phyloP scores from a whole-genome alignment of 2,888 invertebrate species.

The Colostygia pectinataria region DNA sequence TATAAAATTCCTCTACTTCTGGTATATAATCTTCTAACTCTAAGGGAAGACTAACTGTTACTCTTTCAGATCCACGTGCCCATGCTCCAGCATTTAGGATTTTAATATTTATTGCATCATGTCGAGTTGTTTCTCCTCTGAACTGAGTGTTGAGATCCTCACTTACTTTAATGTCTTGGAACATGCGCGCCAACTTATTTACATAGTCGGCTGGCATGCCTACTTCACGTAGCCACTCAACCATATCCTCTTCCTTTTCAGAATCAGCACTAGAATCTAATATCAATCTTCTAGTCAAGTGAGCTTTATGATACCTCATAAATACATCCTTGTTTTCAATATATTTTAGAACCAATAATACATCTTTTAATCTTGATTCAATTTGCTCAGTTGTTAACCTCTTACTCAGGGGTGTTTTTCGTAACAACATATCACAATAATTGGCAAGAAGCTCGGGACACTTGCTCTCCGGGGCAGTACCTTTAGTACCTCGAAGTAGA shows the following conservation, averaged over 20 bases:
- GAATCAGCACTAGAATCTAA: slow-evolving; percentile 99
- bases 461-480: slow-evolving; percentile 95
- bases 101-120: slow-evolving; percentile 98
- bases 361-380: slow-evolving; percentile 95
- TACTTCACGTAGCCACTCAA: slow-evolving; percentile 98
- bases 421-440: slow-evolving; percentile 99
- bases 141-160: slow-evolving; percentile 98
- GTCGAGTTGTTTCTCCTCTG: slow-evolving; percentile 89
- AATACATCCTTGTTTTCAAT: slow-evolving; percentile 99
- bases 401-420: slow-evolving; percentile 98
- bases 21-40: slow-evolving; percentile 99
- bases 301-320: slow-evolving; percentile 99
- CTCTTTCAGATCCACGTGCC: slow-evolving; percentile 97
- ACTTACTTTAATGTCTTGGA: slow-evolving; percentile 98
- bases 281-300: slow-evolving; percentile 96
- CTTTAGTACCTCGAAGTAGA: slow-evolving; percentile 84
- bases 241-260: slow-evolving; percentile 99
- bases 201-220: slow-evolving; percentile 99
- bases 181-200: slow-evolving; percentile 98
- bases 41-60: slow-evolving; percentile 97
- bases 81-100: slow-evolving; percentile 99
- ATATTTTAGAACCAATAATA: slow-evolving; percentile 98
- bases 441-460: slow-evolving; percentile 99
- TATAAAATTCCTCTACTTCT: slow-evolving; percentile 99
- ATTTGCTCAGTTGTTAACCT: slow-evolving; percentile 98